Conservation (phyloP, 92 coral and sea anemone species). For the Virgularia gustaviana region DNA sequence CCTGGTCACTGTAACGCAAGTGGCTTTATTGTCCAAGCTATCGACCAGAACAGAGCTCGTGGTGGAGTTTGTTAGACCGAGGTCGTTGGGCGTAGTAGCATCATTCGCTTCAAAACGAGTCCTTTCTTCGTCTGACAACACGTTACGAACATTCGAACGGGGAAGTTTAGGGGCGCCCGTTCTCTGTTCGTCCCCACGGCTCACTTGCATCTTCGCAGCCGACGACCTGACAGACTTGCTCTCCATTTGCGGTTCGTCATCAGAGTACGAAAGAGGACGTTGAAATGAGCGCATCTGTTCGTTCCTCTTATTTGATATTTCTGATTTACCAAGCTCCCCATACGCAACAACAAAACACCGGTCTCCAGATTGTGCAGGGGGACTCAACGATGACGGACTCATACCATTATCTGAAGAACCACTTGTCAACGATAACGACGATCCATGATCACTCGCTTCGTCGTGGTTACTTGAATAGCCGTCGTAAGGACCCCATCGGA, state of each 20-base stretch:
- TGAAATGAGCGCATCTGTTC: constrained; percentile 6
- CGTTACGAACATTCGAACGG: not conserved
- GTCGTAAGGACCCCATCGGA: constrained; percentile 15
- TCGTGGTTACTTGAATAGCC: constrained; percentile 4
- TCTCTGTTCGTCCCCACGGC: not conserved
- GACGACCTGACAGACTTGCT: constrained; percentile 7
- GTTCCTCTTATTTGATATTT: not conserved
- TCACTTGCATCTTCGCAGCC: not conserved
- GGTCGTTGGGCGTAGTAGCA: not conserved
- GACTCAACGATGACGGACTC: constrained; percentile 14
- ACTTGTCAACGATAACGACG: constrained; percentile 14
- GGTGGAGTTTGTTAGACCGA: constrained; percentile 7
- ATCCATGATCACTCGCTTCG: constrained; percentile 12
- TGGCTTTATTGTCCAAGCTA: not conserved
- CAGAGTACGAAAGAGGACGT: constrained; percentile 22
- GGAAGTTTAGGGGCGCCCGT: not conserved
- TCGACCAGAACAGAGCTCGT: constrained; percentile 30
- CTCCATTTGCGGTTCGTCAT: constrained; percentile 34
- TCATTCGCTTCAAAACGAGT: no score
- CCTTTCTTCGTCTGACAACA: not conserved
- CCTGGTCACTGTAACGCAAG: constrained; percentile 6
- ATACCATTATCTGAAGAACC: constrained; percentile 10
- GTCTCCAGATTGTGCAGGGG: constrained; percentile 1
- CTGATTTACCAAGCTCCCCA: constrained; percentile 9
- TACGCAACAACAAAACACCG: constrained; percentile 29